Evolutionary conservation across 2,888 invertebrate species (phyloP).

Genomic region (Callimorpha dominula): DNA sequence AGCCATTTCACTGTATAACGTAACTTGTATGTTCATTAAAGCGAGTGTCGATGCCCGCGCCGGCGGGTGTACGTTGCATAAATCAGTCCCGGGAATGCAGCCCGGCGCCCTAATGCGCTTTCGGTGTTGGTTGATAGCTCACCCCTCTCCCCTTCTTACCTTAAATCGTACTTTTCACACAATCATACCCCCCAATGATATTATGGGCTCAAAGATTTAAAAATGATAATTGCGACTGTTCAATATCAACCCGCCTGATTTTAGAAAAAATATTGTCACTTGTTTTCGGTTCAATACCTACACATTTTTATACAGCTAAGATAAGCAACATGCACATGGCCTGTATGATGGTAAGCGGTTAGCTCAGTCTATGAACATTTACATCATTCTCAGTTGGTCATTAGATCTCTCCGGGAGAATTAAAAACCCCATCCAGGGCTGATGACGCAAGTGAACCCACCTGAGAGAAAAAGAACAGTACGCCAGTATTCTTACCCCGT

Average conservation of each 20-base stretch:
- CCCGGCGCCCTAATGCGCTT: slow-evolving; percentile 83
- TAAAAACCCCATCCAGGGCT: too few relatives aligned
- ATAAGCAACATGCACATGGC: too few relatives aligned
- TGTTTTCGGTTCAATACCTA: slow-evolving; percentile 17
- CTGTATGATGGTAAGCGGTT: not conserved
- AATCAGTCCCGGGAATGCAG: slow-evolving; percentile 82
- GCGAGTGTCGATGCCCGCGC: slow-evolving; percentile 78
- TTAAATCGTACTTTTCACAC: slow-evolving; percentile 58
- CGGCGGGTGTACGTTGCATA: slow-evolving; percentile 79
- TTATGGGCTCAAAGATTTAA: slow-evolving; percentile 30
- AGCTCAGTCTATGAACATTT: not conserved
- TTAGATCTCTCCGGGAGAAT: too few relatives aligned
- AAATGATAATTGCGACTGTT: slow-evolving; percentile 49
- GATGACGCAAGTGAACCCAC: too few relatives aligned
- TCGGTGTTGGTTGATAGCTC: slow-evolving; percentile 82
- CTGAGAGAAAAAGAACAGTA: not conserved
- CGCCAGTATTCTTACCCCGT: not conserved
- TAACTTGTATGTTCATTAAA: slow-evolving; percentile 83
- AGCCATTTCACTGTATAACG: slow-evolving; percentile 78
- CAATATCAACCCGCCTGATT: not conserved
- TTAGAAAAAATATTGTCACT: not conserved
- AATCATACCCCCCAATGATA: slow-evolving; percentile 46
- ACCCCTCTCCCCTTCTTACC: slow-evolving; percentile 58
- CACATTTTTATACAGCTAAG: too few relatives aligned
- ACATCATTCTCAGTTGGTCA: not conserved